Percentiles rank a stretch among this genome's conserved stretches.
Conservation (phyloP, 2,113 vertebrate species). For the Pheucticus melanocephalus region DNA sequence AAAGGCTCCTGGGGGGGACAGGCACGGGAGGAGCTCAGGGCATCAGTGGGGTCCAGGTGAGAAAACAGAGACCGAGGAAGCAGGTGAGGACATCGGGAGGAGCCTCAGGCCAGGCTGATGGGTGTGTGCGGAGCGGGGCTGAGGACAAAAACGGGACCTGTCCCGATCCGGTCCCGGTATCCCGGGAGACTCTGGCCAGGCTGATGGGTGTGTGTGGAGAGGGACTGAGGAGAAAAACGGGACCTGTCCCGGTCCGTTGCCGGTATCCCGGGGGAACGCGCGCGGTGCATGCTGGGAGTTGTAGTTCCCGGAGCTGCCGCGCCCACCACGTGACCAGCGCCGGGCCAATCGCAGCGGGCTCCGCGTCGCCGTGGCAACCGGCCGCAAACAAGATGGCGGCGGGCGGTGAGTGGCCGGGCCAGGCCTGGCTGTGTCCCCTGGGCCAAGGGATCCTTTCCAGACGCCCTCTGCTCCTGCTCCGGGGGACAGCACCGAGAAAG, state of each 20-base stretch:
- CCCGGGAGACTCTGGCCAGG: neutral
- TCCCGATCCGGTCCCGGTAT: fast-evolving
- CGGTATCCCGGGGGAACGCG: fast-evolving
- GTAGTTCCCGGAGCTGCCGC: fast-evolving
- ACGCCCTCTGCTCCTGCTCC: neutral
- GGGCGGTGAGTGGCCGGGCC: neutral
- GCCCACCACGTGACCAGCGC: fast-evolving
- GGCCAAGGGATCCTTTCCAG: neutral
- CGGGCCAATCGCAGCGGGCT: neutral
- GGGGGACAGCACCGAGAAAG: neutral
- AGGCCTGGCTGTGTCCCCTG: neutral
- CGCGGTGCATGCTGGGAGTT: neutral
- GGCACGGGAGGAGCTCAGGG: neutral
- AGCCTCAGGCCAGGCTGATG: neutral
- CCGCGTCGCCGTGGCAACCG: neutral
- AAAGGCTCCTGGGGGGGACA: neutral
- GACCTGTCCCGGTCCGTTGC: fast-evolving
- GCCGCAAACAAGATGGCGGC: neutral
- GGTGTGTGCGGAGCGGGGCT: fast-evolving
- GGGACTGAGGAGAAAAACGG: fast-evolving
- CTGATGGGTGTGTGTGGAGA: fast-evolving
- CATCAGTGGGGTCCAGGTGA: fast-evolving
- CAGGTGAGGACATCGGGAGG: fast-evolving
- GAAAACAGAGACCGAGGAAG: fast-evolving
- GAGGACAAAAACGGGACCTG: fast-evolving